A percentile compares a stretch with the other conserved stretches of the same genome.
phyloP scores from a whole-genome alignment of 2,113 vertebrate species.

The Castor canadensis region DNA sequence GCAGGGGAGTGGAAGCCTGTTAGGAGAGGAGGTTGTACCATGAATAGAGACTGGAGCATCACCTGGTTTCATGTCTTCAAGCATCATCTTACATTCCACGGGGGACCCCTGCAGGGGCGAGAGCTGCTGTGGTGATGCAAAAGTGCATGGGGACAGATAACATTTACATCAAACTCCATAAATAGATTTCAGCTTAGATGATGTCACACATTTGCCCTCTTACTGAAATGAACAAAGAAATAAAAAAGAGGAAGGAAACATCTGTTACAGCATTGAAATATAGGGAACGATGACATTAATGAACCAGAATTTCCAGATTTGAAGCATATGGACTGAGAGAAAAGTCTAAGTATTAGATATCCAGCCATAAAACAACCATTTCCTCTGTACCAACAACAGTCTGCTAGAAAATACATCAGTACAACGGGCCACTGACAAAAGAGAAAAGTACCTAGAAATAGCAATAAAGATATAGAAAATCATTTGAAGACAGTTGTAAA shows the following conservation, averaged over 20 bases:
- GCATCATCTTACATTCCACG: no score
- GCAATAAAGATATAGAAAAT: background rate
- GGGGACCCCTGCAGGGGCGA: no score
- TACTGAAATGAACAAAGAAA: background rate
- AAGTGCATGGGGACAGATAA: background rate
- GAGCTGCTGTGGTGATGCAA: no score
- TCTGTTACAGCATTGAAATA: background rate
- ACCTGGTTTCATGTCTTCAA: background rate
- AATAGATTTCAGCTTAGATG: background rate
- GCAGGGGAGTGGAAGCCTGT: no score
- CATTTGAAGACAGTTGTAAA: conserved; percentile 18
- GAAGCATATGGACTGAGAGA: background rate
- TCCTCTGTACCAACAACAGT: background rate
- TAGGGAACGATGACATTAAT: background rate
- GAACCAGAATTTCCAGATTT: conserved; percentile 5
- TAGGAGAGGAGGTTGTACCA: background rate
- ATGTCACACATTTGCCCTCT: background rate
- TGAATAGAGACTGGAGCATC: background rate
- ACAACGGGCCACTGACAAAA: background rate
- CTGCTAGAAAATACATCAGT: background rate
- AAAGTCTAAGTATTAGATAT: background rate
- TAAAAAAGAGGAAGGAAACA: background rate
- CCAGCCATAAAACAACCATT: background rate
- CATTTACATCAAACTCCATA: background rate
- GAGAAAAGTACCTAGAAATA: background rate